These are phyloP conservation scores for Psylliodes chrysocephalus DNA, from an alignment of 2,888 invertebrate genomes.

Conservation along the genomic window DNA sequence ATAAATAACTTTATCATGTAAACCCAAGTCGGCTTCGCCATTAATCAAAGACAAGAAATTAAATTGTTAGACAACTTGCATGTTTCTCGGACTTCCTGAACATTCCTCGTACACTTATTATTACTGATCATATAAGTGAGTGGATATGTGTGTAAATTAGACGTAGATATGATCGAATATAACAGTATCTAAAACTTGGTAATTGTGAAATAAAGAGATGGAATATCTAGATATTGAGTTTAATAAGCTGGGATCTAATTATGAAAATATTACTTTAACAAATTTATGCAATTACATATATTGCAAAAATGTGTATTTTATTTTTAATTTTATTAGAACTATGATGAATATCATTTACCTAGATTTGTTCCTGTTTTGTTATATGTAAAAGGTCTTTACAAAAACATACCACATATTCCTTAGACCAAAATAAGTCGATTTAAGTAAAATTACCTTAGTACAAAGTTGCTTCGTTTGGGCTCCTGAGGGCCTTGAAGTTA, in stretches of 20 bases:
- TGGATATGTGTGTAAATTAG: constrained; percentile 14
- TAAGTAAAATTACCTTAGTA: no score
- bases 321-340: no score
- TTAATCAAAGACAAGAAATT: constrained; percentile 22
- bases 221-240: not conserved
- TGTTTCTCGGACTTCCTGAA: constrained; percentile 15
- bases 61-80: constrained; percentile 17
- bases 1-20: constrained; percentile 17
- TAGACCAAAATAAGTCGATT: no score
- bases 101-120: constrained; percentile 1
- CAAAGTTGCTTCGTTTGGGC: no score
- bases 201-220: not conserved
- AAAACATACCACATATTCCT: no score
- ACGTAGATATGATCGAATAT: constrained; percentile 16
- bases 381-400: no score
- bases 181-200: constrained; percentile 8
- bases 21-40: constrained; percentile 4
- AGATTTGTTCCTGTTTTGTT: no score
- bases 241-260: not conserved
- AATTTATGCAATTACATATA: no score
- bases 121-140: constrained; percentile 9
- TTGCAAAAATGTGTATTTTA: no score
- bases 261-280: not conserved
- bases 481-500: no score
- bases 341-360: no score